Conservation (phyloP, 2,113 vertebrate species). For the Notothenia coriiceps region DNA sequence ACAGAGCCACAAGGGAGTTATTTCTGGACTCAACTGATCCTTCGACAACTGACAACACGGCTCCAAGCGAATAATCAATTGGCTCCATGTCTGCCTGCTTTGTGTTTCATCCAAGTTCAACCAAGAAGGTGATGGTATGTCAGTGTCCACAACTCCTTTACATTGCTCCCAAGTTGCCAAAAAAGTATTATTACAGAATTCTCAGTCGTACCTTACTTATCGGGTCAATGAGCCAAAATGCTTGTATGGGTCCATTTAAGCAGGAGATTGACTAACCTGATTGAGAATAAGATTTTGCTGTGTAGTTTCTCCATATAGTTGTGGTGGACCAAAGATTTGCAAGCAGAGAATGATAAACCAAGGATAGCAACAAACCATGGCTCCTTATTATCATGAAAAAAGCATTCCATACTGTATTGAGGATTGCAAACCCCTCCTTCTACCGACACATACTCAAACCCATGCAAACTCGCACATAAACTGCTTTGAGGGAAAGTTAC, state of each 20-base stretch:
- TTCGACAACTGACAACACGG: neutral
- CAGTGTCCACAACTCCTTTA: neutral
- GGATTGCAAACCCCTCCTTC: constrained; percentile 36
- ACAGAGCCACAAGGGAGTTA: too few species aligned
- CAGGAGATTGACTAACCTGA: neutral
- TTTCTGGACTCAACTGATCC: too few species aligned
- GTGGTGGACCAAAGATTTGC: constrained; percentile 23
- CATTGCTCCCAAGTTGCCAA: neutral
- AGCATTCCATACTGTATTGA: constrained; percentile 75
- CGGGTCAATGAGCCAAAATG: neutral
- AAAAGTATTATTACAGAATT: too few species aligned
- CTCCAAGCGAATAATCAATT: neutral
- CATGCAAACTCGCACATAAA: constrained; percentile 31
- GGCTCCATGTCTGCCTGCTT: neutral
- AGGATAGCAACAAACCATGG: constrained; percentile 33
- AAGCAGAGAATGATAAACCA: constrained; percentile 41
- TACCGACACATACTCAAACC: neutral
- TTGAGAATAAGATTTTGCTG: neutral
- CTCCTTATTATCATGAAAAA: constrained; percentile 75
- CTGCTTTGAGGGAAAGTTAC: constrained; percentile 71
- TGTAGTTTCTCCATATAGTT: constrained; percentile 22
- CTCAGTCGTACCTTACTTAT: neutral
- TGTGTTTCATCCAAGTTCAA: neutral
- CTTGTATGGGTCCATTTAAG: neutral
- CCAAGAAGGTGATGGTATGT: neutral